Conservation (phyloP, 2,797 vertebrate species). For the Ciconia nigra region DNA sequence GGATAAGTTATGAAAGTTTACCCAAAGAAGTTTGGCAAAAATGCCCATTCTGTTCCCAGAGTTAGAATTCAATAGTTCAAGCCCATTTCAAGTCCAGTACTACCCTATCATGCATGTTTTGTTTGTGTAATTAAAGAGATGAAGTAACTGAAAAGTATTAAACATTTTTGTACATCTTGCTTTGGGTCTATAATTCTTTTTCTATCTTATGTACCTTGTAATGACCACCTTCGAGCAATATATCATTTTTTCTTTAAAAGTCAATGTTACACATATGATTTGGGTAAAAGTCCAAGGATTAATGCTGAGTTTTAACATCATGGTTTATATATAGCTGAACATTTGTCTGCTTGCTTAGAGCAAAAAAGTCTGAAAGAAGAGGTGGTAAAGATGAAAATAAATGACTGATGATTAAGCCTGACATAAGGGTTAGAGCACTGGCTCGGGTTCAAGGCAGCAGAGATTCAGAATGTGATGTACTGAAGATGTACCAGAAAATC, state of each 20-base stretch:
- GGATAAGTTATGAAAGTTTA: background rate
- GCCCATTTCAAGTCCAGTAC: background rate
- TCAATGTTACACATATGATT: background rate
- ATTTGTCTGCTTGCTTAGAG: background rate
- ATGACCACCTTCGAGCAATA: background rate
- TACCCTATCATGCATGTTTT: background rate
- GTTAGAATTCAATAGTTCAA: background rate
- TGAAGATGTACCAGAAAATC: background rate
- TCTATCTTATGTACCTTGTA: background rate
- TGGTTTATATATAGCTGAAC: background rate
- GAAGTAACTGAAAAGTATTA: background rate
- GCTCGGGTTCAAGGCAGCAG: background rate
- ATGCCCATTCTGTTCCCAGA: background rate
- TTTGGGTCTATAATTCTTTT: background rate
- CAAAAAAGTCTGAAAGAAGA: background rate
- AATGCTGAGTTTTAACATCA: background rate
- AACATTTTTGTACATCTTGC: background rate
- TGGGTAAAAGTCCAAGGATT: background rate
- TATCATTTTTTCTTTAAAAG: background rate
- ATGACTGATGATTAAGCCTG: background rate
- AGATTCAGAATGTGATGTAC: background rate
- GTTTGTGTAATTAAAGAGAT: background rate
- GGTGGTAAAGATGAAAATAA: background rate
- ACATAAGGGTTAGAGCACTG: background rate
- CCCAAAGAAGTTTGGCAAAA: background rate